Evolutionary conservation across 2,113 vertebrate species (phyloP).

Genomic region (Entelurus aequoreus): DNA sequence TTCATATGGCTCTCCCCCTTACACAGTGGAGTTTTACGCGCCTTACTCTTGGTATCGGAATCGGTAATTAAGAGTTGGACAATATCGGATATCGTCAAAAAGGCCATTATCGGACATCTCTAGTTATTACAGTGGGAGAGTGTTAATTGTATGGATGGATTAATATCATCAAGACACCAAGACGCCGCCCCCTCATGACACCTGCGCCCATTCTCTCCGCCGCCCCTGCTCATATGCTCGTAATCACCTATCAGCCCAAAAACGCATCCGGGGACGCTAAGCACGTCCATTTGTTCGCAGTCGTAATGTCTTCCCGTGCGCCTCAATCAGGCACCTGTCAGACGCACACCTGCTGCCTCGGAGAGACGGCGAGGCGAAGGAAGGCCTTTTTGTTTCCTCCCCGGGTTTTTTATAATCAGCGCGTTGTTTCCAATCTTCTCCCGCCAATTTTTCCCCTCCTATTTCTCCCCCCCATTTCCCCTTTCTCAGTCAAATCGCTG

Average conservation of each 20-base stretch:
- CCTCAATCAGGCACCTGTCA: slow-evolving; percentile 78
- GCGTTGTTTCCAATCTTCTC: slow-evolving; percentile 71
- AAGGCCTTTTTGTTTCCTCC: slow-evolving; percentile 67
- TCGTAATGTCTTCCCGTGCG: slow-evolving; percentile 72
- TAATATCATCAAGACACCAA: slow-evolving; percentile 52
- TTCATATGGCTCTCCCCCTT: too few relatives aligned
- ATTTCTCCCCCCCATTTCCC: slow-evolving; percentile 71
- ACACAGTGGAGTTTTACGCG: too few relatives aligned
- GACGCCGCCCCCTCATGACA: slow-evolving; percentile 46
- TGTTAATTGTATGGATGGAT: slow-evolving; percentile 67
- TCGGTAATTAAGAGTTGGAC: too few relatives aligned
- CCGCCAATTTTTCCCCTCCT: slow-evolving; percentile 51
- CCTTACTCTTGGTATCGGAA: too few relatives aligned
- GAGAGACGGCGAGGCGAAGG: slow-evolving; percentile 51
- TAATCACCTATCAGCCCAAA: slow-evolving; percentile 72
- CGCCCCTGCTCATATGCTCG: slow-evolving; percentile 59
- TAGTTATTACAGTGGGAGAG: slow-evolving; percentile 52
- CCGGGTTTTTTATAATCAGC: slow-evolving; percentile 72
- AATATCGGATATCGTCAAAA: too few relatives aligned
- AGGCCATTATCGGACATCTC: too few relatives aligned
- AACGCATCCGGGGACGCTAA: slow-evolving; percentile 67
- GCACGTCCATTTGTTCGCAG: slow-evolving; percentile 74
- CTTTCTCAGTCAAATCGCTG: slow-evolving; percentile 75
- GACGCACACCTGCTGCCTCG: slow-evolving; percentile 72
- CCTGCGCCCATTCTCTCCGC: slow-evolving; percentile 58